A percentile compares a stretch with the other conserved stretches of the same genome.
phyloP scores from a whole-genome alignment of 2,888 invertebrate species.

The Meteorus colon region DNA sequence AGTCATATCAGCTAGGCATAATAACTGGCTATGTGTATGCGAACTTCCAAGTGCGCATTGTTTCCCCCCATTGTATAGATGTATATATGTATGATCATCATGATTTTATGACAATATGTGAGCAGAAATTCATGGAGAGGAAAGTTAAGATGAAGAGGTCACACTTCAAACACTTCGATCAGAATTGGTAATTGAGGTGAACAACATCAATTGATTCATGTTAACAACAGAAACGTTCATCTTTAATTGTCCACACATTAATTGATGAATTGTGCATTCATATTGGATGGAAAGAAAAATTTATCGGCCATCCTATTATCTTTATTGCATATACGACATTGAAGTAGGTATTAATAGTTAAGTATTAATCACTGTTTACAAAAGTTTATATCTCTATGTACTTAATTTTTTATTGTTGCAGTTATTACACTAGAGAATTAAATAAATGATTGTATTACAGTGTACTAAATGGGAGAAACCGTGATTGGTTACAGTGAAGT shows the following conservation, averaged over 20 bases:
- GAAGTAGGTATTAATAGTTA: not conserved
- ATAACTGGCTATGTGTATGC: conserved; percentile 60
- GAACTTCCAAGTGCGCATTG: conserved; percentile 25
- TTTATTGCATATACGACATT: not conserved
- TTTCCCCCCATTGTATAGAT: conserved; percentile 27
- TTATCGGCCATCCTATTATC: not conserved
- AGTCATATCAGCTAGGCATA: conserved; percentile 68
- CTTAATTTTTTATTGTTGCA: not conserved
- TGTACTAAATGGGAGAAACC: not conserved
- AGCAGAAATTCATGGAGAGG: not conserved
- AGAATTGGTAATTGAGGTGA: not conserved
- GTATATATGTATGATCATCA: not conserved
- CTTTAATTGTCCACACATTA: not conserved
- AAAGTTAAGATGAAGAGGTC: not conserved
- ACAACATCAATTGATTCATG: not conserved
- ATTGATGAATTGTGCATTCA: not conserved
- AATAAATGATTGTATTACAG: no score
- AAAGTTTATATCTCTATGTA: not conserved
- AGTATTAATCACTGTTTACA: not conserved
- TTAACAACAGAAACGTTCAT: not conserved
- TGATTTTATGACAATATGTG: conserved; percentile 4
- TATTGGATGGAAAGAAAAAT: not conserved
- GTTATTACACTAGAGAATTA: not conserved
- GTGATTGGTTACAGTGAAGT: not conserved
- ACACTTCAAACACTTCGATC: not conserved